Percentiles rank a stretch among this genome's conserved stretches.
Evolutionary conservation across 1,140 invertebrate species (phyloP).

Genomic region (Hermetia illucens): DNA sequence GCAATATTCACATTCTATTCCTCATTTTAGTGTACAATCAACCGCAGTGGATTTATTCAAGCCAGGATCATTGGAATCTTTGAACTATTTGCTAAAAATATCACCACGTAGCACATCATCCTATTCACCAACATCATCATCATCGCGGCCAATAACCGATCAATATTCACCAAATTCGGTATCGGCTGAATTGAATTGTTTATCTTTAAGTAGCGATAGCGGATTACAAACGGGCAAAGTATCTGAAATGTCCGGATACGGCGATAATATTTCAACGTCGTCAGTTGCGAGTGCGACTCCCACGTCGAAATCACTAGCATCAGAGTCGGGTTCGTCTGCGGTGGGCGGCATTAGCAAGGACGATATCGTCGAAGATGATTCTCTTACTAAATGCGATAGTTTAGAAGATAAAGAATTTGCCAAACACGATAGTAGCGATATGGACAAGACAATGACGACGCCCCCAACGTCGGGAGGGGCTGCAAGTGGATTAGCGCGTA

Average conservation of each 20-base stretch:
- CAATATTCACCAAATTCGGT: constrained; percentile 1
- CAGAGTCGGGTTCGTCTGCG: constrained; percentile 11
- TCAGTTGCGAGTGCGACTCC: no score
- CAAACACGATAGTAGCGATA: constrained; percentile 8
- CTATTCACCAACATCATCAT: not conserved
- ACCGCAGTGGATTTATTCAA: not conserved
- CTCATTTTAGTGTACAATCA: no score
- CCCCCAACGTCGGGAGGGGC: constrained; percentile 13
- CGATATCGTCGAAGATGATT: not conserved
- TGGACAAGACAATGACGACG: constrained; percentile 22
- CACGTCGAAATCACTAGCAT: not conserved
- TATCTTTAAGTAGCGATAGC: constrained; percentile 6
- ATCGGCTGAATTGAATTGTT: constrained; percentile 1
- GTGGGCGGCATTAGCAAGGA: constrained; percentile 16
- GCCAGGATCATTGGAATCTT: not conserved
- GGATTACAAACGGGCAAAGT: constrained; percentile 5
- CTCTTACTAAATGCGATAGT: not conserved
- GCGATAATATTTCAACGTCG: not conserved
- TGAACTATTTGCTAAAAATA: not conserved
- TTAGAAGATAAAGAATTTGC: constrained; percentile 1
- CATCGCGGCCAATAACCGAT: not conserved
- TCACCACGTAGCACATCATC: constrained; percentile 1
- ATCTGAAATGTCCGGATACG: constrained; percentile 1
- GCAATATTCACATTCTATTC: no score
- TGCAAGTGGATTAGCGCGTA: constrained; percentile 35